These are phyloP conservation scores for Procavia capensis DNA, from an alignment of 2,113 vertebrate species.

Conservation along the genomic window DNA sequence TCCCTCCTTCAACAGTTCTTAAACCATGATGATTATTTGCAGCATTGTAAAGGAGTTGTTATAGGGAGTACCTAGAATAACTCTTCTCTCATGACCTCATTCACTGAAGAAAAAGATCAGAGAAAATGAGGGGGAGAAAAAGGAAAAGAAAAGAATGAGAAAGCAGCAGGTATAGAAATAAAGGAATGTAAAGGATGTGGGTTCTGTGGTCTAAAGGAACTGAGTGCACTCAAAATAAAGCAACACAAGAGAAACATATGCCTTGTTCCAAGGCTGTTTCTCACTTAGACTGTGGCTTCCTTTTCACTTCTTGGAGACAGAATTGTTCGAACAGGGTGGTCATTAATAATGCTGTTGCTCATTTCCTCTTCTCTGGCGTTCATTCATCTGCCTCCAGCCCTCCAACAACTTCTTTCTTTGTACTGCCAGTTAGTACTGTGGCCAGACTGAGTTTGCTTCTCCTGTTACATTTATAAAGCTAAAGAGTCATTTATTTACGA, in stretches of 20 bases:
- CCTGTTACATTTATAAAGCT: neutral
- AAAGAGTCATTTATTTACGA: neutral
- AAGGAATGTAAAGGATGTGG: neutral
- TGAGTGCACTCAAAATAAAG: neutral
- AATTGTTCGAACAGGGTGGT: slow-evolving; percentile 23
- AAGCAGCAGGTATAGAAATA: neutral
- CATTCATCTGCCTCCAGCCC: slow-evolving; percentile 20
- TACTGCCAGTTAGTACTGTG: neutral
- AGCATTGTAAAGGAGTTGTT: neutral
- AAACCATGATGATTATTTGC: neutral
- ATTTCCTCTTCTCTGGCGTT: slow-evolving; percentile 26
- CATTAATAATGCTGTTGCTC: neutral
- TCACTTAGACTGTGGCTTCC: neutral
- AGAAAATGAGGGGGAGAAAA: neutral
- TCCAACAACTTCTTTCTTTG: neutral
- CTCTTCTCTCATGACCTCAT: neutral
- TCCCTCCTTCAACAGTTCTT: neutral
- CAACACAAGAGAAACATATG: neutral
- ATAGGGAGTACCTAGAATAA: neutral
- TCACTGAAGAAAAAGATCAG: neutral
- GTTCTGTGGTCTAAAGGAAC: neutral
- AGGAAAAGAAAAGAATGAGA: slow-evolving; percentile 11
- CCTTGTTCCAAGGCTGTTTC: neutral
- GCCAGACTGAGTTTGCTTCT: neutral
- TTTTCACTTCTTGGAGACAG: neutral